These are phyloP conservation scores for Arctia plantaginis DNA, from an alignment of 2,888 invertebrate genomes.

Conservation along the genomic window DNA sequence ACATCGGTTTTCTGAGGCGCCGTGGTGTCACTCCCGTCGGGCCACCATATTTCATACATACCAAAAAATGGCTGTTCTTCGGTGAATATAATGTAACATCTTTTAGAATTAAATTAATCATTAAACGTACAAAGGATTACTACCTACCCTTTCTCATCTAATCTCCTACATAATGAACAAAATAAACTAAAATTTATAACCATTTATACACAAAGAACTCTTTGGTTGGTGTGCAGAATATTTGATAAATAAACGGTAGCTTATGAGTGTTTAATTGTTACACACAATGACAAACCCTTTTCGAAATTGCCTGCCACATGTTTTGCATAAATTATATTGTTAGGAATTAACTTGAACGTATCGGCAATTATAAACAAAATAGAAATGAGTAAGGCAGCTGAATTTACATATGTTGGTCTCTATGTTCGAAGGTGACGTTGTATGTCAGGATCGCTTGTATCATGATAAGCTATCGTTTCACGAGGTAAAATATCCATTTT, in stretches of 20 bases:
- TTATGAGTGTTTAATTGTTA: neutral
- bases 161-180: neutral
- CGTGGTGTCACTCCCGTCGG: too few species aligned
- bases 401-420: neutral
- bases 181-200: neutral
- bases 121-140: neutral
- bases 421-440: neutral
- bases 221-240: neutral
- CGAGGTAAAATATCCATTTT: too few species aligned
- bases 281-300: neutral
- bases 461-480: too few species aligned
- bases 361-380: neutral
- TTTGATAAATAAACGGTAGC: neutral
- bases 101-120: neutral
- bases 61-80: neutral
- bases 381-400: neutral
- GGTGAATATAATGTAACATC: neutral
- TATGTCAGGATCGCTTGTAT: too few species aligned
- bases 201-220: neutral
- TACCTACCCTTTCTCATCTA: neutral
- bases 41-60: neutral
- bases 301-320: neutral
- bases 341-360: neutral
- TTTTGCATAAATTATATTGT: neutral
- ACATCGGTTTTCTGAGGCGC: too few species aligned